A percentile compares a stretch with the other conserved stretches of the same genome.
Conservation (phyloP, 2,888 invertebrate species). For the Dione juno region DNA sequence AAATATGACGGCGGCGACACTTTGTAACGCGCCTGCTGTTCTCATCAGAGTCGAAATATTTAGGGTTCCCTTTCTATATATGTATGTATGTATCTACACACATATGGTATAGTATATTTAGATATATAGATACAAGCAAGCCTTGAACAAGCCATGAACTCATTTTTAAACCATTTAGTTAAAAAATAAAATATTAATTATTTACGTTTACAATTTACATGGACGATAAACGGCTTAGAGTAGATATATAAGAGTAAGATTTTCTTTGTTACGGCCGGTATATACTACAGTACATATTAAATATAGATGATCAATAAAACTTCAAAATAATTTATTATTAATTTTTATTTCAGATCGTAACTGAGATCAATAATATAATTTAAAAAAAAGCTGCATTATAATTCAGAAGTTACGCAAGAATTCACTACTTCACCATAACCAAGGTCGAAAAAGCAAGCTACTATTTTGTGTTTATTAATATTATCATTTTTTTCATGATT, state of each 20-base stretch:
- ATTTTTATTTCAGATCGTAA: conserved; percentile 42
- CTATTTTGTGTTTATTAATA: background rate
- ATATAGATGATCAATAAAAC: conserved; percentile 22
- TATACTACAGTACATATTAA: too few relatives aligned
- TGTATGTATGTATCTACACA: background rate
- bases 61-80: conserved; percentile 29
- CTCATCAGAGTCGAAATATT: conserved; percentile 39
- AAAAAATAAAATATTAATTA: too few relatives aligned
- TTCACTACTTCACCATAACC: conserved; percentile 13
- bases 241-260: too few relatives aligned
- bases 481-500: background rate
- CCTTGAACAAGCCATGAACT: too few relatives aligned
- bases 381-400: conserved; percentile 37
- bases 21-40: conserved; percentile 30
- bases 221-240: too few relatives aligned
- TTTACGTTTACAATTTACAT: too few relatives aligned
- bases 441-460: background rate
- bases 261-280: too few relatives aligned
- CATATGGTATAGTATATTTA: background rate
- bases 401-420: conserved; percentile 24
- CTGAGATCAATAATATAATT: conserved; percentile 43
- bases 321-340: conserved; percentile 22
- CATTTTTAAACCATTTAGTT: too few relatives aligned
- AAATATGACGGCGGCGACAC: conserved; percentile 55
- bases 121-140: too few relatives aligned